A percentile compares a stretch with the other conserved stretches of the same genome.
These are phyloP conservation scores for Solenopsis fugax DNA, from an alignment of 1,140 invertebrate genomes.

Conservation along the genomic window DNA sequence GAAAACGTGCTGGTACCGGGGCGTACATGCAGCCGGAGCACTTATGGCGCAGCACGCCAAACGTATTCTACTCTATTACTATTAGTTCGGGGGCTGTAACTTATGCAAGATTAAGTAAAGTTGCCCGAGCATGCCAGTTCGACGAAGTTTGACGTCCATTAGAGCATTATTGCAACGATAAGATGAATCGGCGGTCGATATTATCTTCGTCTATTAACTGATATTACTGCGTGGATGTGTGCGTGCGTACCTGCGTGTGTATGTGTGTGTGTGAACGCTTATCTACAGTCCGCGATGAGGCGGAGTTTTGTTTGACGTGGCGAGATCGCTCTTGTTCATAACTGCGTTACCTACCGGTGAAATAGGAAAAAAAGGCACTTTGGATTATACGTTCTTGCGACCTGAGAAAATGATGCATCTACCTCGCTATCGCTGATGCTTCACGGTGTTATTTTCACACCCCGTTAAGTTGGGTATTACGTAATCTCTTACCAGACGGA, in stretches of 20 bases:
- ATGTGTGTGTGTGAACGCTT: not conserved
- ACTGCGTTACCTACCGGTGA: not conserved
- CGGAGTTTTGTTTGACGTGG: slow-evolving; percentile 13
- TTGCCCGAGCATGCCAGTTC: slow-evolving; percentile 69
- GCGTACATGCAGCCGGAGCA: slow-evolving; percentile 59
- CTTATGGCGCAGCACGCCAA: slow-evolving; percentile 57
- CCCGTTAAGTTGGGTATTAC: not conserved
- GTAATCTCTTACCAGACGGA: not conserved
- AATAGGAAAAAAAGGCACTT: not conserved
- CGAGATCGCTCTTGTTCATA: slow-evolving; percentile 7
- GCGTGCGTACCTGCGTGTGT: not conserved
- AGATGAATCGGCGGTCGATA: slow-evolving; percentile 63
- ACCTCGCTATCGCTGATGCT: not conserved
- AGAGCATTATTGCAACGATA: slow-evolving; percentile 66
- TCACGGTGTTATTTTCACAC: slow-evolving; percentile 1
- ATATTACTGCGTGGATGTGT: slow-evolving; percentile 53
- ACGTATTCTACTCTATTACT: slow-evolving; percentile 65
- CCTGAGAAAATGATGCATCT: slow-evolving; percentile 4
- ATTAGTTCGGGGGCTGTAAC: slow-evolving; percentile 59
- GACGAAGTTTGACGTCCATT: slow-evolving; percentile 75
- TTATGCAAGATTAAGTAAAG: slow-evolving; percentile 76
- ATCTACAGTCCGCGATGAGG: slow-evolving; percentile 11
- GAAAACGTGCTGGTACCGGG: slow-evolving; percentile 30
- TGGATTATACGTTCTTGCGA: not conserved
- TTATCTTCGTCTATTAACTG: slow-evolving; percentile 73